Conservation (phyloP, 2,797 vertebrate genomes). For the Iguana delicatissima region DNA sequence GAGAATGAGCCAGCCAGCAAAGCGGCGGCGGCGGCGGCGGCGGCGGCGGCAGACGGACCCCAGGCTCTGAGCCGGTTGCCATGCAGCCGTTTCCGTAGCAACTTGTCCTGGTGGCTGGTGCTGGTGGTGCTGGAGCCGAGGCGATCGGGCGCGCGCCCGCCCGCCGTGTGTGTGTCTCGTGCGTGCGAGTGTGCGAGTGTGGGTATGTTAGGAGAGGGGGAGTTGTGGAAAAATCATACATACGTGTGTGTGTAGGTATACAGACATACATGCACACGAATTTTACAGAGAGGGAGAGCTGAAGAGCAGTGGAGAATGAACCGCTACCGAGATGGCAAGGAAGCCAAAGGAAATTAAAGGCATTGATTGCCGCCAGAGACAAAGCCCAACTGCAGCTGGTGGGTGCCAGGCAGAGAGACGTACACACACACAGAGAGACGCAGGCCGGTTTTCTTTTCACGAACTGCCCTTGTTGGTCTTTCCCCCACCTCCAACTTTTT, state of each 20-base stretch:
- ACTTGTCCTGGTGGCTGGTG: conserved; percentile 88
- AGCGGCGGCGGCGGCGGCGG: conserved; percentile 76
- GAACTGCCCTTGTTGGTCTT: no score
- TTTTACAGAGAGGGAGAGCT: not conserved
- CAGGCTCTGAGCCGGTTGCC: conserved; percentile 97
- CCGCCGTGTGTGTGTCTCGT: not conserved
- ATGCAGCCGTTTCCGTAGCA: conserved; percentile 99
- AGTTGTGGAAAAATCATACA: no score
- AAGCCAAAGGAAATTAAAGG: not conserved
- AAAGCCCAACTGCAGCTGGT: not conserved
- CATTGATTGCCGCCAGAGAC: conserved; percentile 7
- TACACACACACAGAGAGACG: no score
- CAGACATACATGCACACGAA: not conserved
- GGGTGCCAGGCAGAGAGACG: no score
- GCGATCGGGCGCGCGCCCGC: not conserved
- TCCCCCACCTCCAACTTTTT: not conserved
- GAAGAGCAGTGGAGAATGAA: no score
- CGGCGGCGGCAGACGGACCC: conserved; percentile 87
- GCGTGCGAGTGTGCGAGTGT: no score
- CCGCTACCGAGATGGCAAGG: not conserved
- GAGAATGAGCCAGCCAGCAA: conserved; percentile 87
- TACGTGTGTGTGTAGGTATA: not conserved
- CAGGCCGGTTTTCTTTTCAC: not conserved
- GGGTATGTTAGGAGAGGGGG: no score
- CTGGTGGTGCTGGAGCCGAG: conserved; percentile 76